Percentiles rank a stretch among this genome's conserved stretches.
Conservation (phyloP, 2,888 invertebrate species). For the Eumerus sabulonum region DNA sequence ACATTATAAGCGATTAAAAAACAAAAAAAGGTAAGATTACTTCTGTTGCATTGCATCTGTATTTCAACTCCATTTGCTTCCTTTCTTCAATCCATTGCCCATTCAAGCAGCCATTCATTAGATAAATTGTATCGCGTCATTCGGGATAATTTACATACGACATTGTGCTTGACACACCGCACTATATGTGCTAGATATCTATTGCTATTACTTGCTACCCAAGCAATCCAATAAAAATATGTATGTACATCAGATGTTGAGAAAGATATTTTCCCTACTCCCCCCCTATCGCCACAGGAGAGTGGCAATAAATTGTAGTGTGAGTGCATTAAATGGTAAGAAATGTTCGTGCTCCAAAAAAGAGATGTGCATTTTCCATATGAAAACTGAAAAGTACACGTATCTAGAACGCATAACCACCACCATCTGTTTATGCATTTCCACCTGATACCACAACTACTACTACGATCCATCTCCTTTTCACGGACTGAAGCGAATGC, state of each 20-base stretch:
- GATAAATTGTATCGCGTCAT: slow-evolving; percentile 61
- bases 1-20: slow-evolving; percentile 58
- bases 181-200: slow-evolving; percentile 1
- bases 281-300: too few species aligned
- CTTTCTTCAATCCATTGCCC: slow-evolving; percentile 10
- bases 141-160: slow-evolving; percentile 56
- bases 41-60: slow-evolving; percentile 28
- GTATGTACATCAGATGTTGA: slow-evolving; percentile 1
- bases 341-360: not conserved
- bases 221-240: slow-evolving; percentile 33
- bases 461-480: not conserved
- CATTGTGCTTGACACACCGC: slow-evolving; percentile 36
- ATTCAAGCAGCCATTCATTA: slow-evolving; percentile 52
- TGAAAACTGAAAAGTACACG: not conserved
- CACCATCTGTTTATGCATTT: not conserved
- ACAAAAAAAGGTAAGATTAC: slow-evolving; percentile 52
- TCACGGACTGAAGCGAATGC: not conserved
- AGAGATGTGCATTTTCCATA: not conserved
- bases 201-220: not conserved
- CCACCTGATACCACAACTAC: not conserved
- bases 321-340: too few species aligned
- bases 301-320: too few species aligned
- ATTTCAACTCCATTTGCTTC: not conserved
- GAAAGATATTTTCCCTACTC: too few species aligned
- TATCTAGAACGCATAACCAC: not conserved